Conservation (phyloP, 2,888 invertebrate species). For the Himalopsyche anomala region DNA sequence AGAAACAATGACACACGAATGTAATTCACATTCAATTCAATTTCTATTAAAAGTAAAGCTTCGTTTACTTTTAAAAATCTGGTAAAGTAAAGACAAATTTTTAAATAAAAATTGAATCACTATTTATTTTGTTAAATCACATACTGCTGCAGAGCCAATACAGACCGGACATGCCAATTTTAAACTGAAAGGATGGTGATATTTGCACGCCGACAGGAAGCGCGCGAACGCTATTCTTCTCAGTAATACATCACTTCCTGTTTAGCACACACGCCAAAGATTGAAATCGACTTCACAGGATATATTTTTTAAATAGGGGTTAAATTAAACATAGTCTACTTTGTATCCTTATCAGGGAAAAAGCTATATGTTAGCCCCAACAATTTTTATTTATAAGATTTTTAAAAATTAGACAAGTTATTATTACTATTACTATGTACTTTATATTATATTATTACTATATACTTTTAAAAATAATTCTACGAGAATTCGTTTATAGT, state of each 20-base stretch:
- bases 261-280: background rate
- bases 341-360: no score
- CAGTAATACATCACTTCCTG: conserved; percentile 12
- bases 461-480: no score
- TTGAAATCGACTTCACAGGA: background rate
- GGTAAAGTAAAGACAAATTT: background rate
- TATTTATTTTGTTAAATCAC: conserved; percentile 41
- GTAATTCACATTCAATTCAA: no score
- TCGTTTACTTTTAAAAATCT: background rate
- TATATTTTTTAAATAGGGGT: background rate
- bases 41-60: background rate
- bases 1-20: no score
- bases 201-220: conserved; percentile 55
- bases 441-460: no score
- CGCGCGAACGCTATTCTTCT: conserved; percentile 15
- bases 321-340: no score
- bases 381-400: no score
- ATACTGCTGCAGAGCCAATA: conserved; percentile 36
- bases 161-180: conserved; percentile 59
- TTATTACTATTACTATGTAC: no score
- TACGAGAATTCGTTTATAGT: no score
- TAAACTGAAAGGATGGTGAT: conserved; percentile 52
- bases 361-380: no score
- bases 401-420: no score
- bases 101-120: conserved; percentile 17